Evolutionary conservation across 2,888 invertebrate genomes (phyloP).

Genomic region (Tubulanus polymorphus): DNA sequence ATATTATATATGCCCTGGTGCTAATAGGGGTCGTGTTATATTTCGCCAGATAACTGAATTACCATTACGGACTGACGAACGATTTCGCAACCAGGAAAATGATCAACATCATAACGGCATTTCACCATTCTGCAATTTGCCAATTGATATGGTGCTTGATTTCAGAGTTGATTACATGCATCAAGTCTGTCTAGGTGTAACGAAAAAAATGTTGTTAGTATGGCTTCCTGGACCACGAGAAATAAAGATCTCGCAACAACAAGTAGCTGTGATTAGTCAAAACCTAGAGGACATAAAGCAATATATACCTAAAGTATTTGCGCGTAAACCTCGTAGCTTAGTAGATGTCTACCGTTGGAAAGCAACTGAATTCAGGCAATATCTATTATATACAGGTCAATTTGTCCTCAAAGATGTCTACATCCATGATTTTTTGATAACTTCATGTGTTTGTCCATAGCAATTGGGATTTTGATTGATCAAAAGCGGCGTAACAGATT

Average conservation of each 20-base stretch:
- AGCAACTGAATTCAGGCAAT: constrained; percentile 34
- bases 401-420: constrained; percentile 12
- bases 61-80: not conserved
- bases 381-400: constrained; percentile 33
- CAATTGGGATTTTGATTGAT: no score
- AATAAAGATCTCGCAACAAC: constrained; percentile 14
- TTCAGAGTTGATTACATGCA: constrained; percentile 32
- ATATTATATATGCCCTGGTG: no score
- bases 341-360: constrained; percentile 32
- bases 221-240: constrained; percentile 25
- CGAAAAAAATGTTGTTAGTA: constrained; percentile 29
- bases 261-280: not conserved
- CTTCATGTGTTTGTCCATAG: no score
- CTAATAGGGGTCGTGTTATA: no score
- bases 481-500: no score
- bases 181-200: constrained; percentile 36
- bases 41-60: no score
- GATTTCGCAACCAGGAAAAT: constrained; percentile 4
- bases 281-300: constrained; percentile 6
- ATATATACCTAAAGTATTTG: constrained; percentile 29
- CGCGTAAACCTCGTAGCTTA: constrained; percentile 29
- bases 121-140: constrained; percentile 14
- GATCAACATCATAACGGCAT: constrained; percentile 10
- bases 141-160: constrained; percentile 7
- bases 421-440: no score